Percentiles rank a stretch among this genome's conserved stretches.
These are phyloP conservation scores for Callorhinus ursinus DNA, from an alignment of 2,113 vertebrate species.

Conservation along the genomic window DNA sequence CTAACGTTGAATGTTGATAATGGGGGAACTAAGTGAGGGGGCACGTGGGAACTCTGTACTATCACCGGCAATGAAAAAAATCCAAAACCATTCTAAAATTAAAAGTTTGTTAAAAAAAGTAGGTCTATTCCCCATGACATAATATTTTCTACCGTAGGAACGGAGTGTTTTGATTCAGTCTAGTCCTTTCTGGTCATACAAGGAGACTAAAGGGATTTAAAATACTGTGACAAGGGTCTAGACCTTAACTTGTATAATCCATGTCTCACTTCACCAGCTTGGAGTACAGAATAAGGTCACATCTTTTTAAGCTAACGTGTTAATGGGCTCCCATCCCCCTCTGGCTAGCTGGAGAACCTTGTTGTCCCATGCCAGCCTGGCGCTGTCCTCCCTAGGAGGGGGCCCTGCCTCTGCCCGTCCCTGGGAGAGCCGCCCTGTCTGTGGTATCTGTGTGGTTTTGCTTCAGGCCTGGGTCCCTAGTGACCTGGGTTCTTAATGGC, in stretches of 20 bases:
- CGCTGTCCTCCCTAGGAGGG: neutral
- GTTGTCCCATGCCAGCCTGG: neutral
- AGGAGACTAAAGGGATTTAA: slow-evolving; percentile 57
- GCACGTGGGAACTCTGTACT: neutral
- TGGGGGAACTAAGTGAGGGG: neutral
- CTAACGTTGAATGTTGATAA: neutral
- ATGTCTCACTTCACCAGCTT: neutral
- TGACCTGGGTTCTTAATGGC: neutral
- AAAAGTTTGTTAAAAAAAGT: slow-evolving; percentile 25
- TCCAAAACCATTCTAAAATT: slow-evolving; percentile 31
- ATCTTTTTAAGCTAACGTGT: neutral
- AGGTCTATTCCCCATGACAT: slow-evolving; percentile 39
- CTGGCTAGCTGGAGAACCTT: neutral
- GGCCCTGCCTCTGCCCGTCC: fast-evolving
- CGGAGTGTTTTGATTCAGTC: neutral
- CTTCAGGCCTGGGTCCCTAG: neutral
- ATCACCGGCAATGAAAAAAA: neutral
- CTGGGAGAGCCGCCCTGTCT: neutral
- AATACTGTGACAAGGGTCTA: slow-evolving; percentile 34
- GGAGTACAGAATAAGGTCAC: neutral
- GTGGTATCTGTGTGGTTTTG: neutral
- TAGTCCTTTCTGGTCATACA: slow-evolving; percentile 20
- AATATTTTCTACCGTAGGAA: slow-evolving; percentile 44
- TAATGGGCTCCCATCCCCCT: neutral
- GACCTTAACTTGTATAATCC: slow-evolving; percentile 30